Base-by-base conservation (phyloP, 2,888 invertebrate species). In the Pedicia rivosa region DNA sequence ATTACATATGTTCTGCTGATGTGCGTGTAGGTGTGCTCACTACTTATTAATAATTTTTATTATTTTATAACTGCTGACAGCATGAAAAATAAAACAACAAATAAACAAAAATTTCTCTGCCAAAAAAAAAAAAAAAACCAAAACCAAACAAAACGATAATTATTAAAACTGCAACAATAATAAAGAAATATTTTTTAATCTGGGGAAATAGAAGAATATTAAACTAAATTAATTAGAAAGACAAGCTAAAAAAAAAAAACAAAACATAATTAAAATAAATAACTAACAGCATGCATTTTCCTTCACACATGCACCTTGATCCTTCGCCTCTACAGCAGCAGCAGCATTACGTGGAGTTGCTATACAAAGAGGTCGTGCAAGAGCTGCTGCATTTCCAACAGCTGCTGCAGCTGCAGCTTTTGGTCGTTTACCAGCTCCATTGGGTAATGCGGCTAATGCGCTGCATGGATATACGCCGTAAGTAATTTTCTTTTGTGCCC, bases 391-490 rank as follows among this genome's bases (percentile, higher is more conserved):
- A 42, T 66, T 68, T 56, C 69, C 74, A 48, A 71, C 73, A 48
- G 74, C 77, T 47, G 78, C 77, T 55, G 80, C 82, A 49, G 80
- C 78, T 49, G 74, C 82, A 55, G 79, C 80, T 48, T 64, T 84
- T 51, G 67, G 69, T 51, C 68, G 74, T 45, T 67, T 71, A 61
- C 69, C 76, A 52, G 71, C 75, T 52, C 40, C 55, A 49, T 30
- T 59, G 43, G 56, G 77, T 39, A 44, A 78, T 57, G 73, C 68
- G 56, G 76, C 78, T 53, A 70, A 76, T 59, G 78, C 80, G 59
- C 68, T 82, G 64, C 86, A 84, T 71, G 84, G 87, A 57, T 88
- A 86, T 67, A 78, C 88, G 63, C 84, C 81, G 84, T 83, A 77
- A 82, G 83, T 83, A 75, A 60, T n/a, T n/a, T n/a, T n/a, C n/a